Conservation (phyloP, 2,888 invertebrate species). For the Oscheius sp. region DNA sequence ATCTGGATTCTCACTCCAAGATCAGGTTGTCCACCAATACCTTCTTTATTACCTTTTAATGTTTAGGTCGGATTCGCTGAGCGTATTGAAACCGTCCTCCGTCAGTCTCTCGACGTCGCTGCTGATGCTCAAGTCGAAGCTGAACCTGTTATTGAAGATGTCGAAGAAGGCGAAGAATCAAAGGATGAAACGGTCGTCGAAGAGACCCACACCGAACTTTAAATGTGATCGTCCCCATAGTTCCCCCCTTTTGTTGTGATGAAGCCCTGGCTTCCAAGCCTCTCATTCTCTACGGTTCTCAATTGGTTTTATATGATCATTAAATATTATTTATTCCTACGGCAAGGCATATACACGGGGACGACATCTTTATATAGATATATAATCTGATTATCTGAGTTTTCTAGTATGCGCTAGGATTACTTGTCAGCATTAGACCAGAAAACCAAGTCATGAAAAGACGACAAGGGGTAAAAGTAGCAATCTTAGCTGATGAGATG, state of each 20-base stretch:
- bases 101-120: conserved; percentile 72
- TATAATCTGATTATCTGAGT: no score
- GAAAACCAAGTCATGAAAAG: no score
- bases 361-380: no score
- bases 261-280: conserved; percentile 9
- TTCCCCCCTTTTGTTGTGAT: background rate
- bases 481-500: no score
- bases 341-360: no score
- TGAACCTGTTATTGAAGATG: conserved; percentile 74
- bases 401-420: no score
- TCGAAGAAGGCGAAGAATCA: conserved; percentile 74
- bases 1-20: conserved; percentile 90
- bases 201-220: conserved; percentile 67
- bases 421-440: no score
- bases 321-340: conserved; percentile 28
- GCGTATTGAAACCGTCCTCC: conserved; percentile 88
- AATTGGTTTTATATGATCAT: conserved; percentile 23
- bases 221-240: conserved; percentile 7
- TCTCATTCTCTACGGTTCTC: conserved; percentile 31
- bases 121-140: conserved; percentile 66
- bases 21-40: conserved; percentile 70
- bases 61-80: conserved; percentile 82
- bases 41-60: background rate
- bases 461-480: no score
- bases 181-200: conserved; percentile 62